These are phyloP conservation scores for Hydra vulgaris DNA, from an alignment of 30 jellyfish, hydroid and myxozoan genomes.

Conservation along the genomic window DNA sequence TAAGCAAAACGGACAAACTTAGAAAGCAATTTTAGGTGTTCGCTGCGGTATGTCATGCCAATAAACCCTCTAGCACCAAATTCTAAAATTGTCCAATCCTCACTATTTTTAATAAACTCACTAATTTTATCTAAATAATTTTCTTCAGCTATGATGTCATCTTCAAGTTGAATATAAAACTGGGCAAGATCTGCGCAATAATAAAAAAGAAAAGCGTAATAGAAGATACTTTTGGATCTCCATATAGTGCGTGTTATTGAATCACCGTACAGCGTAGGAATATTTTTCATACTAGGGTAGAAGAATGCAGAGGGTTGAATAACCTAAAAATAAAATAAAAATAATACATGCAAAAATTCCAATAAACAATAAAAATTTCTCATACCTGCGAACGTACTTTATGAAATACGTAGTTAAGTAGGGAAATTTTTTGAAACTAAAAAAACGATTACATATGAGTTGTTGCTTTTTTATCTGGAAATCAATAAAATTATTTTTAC, in stretches of 20 bases:
- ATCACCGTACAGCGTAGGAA: conserved; percentile 74
- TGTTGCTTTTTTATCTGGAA: no score
- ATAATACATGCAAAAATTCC: no score
- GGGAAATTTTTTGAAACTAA: no score
- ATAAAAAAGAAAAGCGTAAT: conserved; percentile 59
- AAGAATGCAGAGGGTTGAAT: conserved; percentile 33
- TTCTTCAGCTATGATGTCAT: conserved; percentile 62
- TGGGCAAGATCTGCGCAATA: conserved; percentile 56
- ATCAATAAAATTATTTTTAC: no score
- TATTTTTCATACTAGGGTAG: conserved; percentile 46
- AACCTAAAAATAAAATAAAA: no score
- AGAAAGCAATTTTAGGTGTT: conserved; percentile 48
- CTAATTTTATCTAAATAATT: conserved; percentile 42
- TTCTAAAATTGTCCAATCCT: conserved; percentile 79
- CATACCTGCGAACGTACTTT: no score
- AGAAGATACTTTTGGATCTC: conserved; percentile 86
- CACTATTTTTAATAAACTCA: conserved; percentile 39
- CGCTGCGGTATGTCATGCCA: conserved; percentile 78
- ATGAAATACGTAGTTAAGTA: no score
- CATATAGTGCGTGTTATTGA: conserved; percentile 53
- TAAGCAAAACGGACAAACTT: conserved; percentile 45
- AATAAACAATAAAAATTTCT: no score
- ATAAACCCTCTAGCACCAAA: conserved; percentile 93
- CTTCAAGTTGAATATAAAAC: conserved; percentile 82
- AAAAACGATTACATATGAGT: no score